A percentile compares a stretch with the other conserved stretches of the same genome.
These are phyloP conservation scores for Euthynnus affinis DNA, from an alignment of 2,797 vertebrate genomes.

Conservation along the genomic window DNA sequence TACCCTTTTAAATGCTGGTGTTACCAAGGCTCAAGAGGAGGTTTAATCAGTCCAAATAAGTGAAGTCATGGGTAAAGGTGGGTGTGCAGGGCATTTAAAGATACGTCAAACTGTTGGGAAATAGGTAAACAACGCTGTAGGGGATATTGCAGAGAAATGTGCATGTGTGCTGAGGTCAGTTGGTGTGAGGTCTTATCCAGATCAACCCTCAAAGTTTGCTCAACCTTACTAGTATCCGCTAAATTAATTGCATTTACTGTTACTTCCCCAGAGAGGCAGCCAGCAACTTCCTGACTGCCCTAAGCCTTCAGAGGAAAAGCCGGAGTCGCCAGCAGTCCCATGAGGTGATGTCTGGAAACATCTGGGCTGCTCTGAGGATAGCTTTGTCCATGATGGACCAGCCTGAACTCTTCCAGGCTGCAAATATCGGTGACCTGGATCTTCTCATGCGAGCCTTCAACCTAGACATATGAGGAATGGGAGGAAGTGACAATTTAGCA, in stretches of 20 bases:
- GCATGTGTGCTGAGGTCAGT: not conserved
- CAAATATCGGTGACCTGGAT: slow-evolving; percentile 97
- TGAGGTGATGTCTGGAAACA: slow-evolving; percentile 96
- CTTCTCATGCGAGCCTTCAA: slow-evolving; percentile 97
- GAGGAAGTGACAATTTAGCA: slow-evolving; percentile 26
- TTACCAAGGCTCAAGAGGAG: not conserved
- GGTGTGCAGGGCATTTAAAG: not conserved
- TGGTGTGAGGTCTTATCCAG: not conserved
- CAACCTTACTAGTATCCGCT: not conserved
- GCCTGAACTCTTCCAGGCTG: slow-evolving; percentile 98
- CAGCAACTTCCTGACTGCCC: slow-evolving; percentile 97
- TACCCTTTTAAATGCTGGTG: not conserved
- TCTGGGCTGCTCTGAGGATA: slow-evolving; percentile 97
- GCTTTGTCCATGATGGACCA: slow-evolving; percentile 98
- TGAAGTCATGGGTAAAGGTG: not conserved
- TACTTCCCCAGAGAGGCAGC: slow-evolving; percentile 93
- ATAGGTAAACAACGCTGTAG: no score
- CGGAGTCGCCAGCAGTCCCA: slow-evolving; percentile 95
- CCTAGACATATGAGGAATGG: slow-evolving; percentile 89
- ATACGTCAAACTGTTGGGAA: no score
- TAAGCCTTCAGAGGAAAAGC: slow-evolving; percentile 97
- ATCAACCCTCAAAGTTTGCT: not conserved
- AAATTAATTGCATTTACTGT: slow-evolving; percentile 21
- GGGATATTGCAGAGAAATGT: no score
- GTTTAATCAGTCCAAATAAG: not conserved